Conservation (phyloP, 2,888 invertebrate species). For the Sialis lutaria region DNA sequence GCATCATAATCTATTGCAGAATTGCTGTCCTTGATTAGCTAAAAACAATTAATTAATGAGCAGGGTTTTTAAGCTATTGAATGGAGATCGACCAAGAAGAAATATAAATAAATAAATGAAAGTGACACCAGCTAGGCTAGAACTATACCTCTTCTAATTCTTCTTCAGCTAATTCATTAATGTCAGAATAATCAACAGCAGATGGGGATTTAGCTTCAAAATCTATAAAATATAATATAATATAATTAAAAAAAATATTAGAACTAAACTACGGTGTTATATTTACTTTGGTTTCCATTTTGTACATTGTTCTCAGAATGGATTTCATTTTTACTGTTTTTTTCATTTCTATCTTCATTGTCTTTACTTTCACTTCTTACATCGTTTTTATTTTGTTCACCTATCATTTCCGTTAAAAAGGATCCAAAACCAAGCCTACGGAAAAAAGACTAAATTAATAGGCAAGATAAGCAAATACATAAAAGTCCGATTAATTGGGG, state of each 20-base stretch:
- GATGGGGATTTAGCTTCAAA: conserved; percentile 36
- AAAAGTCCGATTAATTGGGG: no score
- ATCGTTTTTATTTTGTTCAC: conserved; percentile 15
- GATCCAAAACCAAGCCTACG: conserved; percentile 55
- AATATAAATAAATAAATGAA: neutral
- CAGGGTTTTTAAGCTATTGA: neutral
- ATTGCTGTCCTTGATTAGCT: conserved; percentile 7
- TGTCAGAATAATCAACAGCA: conserved; percentile 87
- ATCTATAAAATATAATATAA: neutral
- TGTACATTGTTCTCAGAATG: no score
- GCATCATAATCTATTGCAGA: conserved; percentile 33
- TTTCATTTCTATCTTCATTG: conserved; percentile 6
- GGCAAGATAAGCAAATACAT: neutral
- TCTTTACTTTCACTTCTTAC: conserved; percentile 16
- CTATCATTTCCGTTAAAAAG: conserved; percentile 63
- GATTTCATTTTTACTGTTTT: neutral
- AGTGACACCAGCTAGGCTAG: neutral
- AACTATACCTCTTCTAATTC: conserved; percentile 23
- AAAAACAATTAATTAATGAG: conserved; percentile 6
- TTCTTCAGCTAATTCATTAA: conserved; percentile 83
- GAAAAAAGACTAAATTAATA: conserved; percentile 3
- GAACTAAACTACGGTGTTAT: no score
- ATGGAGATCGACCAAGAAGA: conserved; percentile 5
- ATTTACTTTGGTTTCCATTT: no score
- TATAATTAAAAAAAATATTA: no score